Base-by-base conservation (phyloP, 2,888 invertebrate species). In the Cheilosia pagana region DNA sequence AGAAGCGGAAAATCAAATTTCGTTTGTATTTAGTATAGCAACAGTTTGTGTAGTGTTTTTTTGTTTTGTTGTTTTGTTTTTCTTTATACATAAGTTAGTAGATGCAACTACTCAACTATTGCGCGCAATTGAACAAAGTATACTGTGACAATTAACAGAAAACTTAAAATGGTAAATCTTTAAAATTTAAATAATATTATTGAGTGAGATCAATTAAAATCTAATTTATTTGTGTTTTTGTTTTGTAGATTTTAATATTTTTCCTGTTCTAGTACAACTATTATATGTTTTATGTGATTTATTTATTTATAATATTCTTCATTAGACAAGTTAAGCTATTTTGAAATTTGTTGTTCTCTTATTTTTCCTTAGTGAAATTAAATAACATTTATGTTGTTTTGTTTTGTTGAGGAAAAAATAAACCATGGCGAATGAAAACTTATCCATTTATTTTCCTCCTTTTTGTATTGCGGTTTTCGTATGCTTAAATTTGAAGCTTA, bases 171-270 rank as follows among this genome's bases (percentile, higher is more conserved):
- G 65, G 41, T 62, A 43, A 35, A 23, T 48, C 35, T 41, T 31
- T 70, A 43, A 28, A 39, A 45, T 65, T 63, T 52, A 70, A 76
- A 76, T 76, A 70, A 48, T 65, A 60, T 76, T 81, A 82, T 65
- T 12, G 74, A 79, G 63, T 83, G 83, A 83, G 83, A 83, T 83
- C 83, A 79, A 75, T 75, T 83, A 78, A 78, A 79, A 75, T 75
- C 74, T 78, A 83, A 31, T 57, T 57, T 57, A 21, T 57, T 57
- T 45, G 48, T 55, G 65, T 21, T 74, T 53, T 68, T 53, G 10
- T 60, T 67, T n/a, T 16, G 19, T 45, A 25, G 35, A 55, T 50
- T 62, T 72, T 43, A 57, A 75, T 41, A 23, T 57, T 16, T 39
- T 74, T 57, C 48, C 21, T 55, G 23, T 39, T 57, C 57, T 62